Conservation (phyloP, 2,113 vertebrate genomes). For the Catharus minimus region DNA sequence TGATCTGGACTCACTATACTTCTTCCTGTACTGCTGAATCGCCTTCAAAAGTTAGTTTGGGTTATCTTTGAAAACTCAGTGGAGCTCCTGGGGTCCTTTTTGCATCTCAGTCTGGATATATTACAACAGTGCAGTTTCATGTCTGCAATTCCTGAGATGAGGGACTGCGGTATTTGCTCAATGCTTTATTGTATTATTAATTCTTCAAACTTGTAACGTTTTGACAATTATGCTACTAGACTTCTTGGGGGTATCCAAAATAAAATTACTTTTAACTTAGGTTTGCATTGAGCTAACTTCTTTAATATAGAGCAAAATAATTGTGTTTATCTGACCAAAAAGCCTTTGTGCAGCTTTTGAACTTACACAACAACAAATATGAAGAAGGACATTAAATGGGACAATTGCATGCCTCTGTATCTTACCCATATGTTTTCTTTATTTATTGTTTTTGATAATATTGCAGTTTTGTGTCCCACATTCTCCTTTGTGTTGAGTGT, state of each 20-base stretch:
- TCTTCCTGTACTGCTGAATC: background rate
- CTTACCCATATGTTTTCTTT: background rate
- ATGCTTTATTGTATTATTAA: background rate
- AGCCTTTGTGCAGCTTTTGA: background rate
- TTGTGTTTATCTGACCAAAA: background rate
- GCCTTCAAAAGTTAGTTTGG: background rate
- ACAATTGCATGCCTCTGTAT: rapidly evolving
- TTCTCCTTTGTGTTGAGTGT: background rate
- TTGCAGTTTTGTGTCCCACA: background rate
- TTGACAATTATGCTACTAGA: background rate
- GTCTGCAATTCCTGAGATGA: background rate
- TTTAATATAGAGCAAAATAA: background rate
- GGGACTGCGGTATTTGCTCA: rapidly evolving
- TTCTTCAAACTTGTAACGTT: background rate
- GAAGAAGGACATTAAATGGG: background rate
- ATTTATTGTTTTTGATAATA: background rate
- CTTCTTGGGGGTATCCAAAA: background rate
- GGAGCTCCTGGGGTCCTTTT: background rate
- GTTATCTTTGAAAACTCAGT: background rate
- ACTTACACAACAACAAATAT: background rate
- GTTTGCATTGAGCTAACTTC: background rate
- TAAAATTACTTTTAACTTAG: background rate
- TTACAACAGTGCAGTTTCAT: background rate
- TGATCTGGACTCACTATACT: background rate
- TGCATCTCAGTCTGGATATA: background rate